Percentiles rank a stretch among this genome's conserved stretches.
Conservation (phyloP, 2,888 invertebrate genomes). For the Cantharis flavilabris region DNA sequence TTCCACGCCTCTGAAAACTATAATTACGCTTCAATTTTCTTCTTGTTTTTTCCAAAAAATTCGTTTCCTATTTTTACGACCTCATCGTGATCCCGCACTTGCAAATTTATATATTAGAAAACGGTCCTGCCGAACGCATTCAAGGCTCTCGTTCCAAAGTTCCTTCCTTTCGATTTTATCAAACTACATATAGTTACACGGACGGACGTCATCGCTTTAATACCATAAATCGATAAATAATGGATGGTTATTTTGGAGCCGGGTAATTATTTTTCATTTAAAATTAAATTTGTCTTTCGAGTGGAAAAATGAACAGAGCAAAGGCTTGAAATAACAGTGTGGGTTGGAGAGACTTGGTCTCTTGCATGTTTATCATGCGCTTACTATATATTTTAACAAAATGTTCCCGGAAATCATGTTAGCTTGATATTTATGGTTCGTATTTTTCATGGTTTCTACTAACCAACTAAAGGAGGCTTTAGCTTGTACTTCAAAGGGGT, state of each 20-base stretch:
- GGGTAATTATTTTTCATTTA: background rate
- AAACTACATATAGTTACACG: no score
- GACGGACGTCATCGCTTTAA: background rate
- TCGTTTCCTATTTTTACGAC: background rate
- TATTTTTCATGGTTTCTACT: conserved; percentile 50
- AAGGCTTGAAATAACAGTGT: background rate
- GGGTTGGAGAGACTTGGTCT: background rate
- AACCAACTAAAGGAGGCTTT: conserved; percentile 47
- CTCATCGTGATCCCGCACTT: background rate
- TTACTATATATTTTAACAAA: conserved; percentile 33
- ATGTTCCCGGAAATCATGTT: conserved; percentile 49
- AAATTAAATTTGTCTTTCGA: background rate
- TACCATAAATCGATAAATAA: background rate
- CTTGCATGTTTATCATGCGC: conserved; percentile 26
- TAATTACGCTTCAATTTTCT: conserved; percentile 41
- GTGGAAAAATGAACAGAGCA: background rate
- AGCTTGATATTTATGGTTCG: conserved; percentile 48
- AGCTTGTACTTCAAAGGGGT: conserved; percentile 48
- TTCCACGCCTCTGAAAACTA: conserved; percentile 47
- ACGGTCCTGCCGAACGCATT: background rate
- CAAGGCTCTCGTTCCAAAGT: background rate
- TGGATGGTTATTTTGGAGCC: background rate
- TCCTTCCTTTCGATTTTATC: background rate
- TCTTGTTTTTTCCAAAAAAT: conserved; percentile 21
- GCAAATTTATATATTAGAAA: background rate